Conservation (phyloP, 1,140 invertebrate genomes). For the Drosophila guanche region DNA sequence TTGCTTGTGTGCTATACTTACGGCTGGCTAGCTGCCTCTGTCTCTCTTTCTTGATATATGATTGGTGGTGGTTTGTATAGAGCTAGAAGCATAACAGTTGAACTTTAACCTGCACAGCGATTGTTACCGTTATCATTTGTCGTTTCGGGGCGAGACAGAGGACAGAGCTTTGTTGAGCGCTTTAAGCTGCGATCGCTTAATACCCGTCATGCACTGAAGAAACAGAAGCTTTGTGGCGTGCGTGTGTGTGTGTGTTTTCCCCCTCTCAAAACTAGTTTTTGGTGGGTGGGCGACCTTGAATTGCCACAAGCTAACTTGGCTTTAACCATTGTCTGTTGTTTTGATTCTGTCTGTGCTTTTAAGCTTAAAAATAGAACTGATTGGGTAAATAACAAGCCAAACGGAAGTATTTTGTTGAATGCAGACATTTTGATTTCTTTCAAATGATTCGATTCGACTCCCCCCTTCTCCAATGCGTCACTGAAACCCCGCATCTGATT, state of each 20-base stretch:
- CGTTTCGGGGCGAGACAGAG: not conserved
- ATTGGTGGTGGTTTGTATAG: slow-evolving; percentile 10
- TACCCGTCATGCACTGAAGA: slow-evolving; percentile 17
- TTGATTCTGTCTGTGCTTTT: slow-evolving; percentile 10
- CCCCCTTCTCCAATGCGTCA: slow-evolving; percentile 38
- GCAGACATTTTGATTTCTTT: slow-evolving; percentile 1
- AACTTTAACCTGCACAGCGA: slow-evolving; percentile 23
- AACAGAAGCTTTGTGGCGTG: slow-evolving; percentile 25
- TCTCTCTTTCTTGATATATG: slow-evolving; percentile 11
- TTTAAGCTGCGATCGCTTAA: slow-evolving; percentile 17
- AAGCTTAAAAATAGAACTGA: slow-evolving; percentile 38
- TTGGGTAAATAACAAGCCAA: not conserved
- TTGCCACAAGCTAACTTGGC: slow-evolving; percentile 41
- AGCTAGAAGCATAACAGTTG: slow-evolving; percentile 31
- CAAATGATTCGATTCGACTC: not conserved
- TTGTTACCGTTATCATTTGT: slow-evolving; percentile 25
- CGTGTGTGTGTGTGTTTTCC: not conserved
- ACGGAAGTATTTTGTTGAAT: slow-evolving; percentile 21
- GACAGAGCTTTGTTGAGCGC: slow-evolving; percentile 10
- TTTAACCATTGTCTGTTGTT: slow-evolving; percentile 31
- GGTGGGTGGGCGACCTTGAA: slow-evolving; percentile 62
- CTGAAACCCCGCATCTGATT: slow-evolving; percentile 24
- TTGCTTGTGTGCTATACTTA: no score
- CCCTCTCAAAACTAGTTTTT: slow-evolving; percentile 54
- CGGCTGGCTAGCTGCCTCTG: not conserved